Evolutionary conservation across 2,888 invertebrate species (phyloP).

Genomic region (Pharmacophagus antenor): DNA sequence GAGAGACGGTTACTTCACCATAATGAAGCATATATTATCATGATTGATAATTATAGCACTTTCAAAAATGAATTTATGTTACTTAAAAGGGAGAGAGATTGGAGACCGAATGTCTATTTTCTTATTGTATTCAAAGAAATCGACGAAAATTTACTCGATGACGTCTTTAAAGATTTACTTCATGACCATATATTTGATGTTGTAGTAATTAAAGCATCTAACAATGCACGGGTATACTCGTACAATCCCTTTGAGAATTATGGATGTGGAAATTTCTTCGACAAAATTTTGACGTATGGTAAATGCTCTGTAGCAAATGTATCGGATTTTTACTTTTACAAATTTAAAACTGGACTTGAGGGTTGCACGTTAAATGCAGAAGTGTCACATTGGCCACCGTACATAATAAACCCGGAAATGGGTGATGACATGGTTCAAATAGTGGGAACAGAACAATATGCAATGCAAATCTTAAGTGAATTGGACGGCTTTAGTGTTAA

Average conservation of each 20-base stretch:
- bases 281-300: slow-evolving; percentile 46
- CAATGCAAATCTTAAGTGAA: slow-evolving; percentile 45
- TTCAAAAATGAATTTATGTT: slow-evolving; percentile 6
- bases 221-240: slow-evolving; percentile 45
- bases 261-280: slow-evolving; percentile 55
- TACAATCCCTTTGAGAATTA: slow-evolving; percentile 59
- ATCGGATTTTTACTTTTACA: slow-evolving; percentile 42
- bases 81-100: slow-evolving; percentile 18
- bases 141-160: neutral
- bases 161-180: slow-evolving; percentile 49
- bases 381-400: slow-evolving; percentile 53
- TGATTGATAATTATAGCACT: neutral
- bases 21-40: slow-evolving; percentile 22
- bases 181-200: slow-evolving; percentile 43
- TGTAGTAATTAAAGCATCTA: slow-evolving; percentile 44
- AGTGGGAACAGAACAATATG: slow-evolving; percentile 39
- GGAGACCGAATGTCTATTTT: slow-evolving; percentile 26
- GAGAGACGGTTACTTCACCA: neutral
- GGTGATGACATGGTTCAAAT: slow-evolving; percentile 4
- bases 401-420: slow-evolving; percentile 38
- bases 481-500: slow-evolving; percentile 48
- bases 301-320: slow-evolving; percentile 41
- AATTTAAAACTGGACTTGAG: slow-evolving; percentile 44
- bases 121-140: slow-evolving; percentile 15
- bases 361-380: slow-evolving; percentile 51